A percentile compares a stretch with the other conserved stretches of the same genome.
phyloP scores from a whole-genome alignment of 2,797 vertebrate genomes.

The Betta splendens region DNA sequence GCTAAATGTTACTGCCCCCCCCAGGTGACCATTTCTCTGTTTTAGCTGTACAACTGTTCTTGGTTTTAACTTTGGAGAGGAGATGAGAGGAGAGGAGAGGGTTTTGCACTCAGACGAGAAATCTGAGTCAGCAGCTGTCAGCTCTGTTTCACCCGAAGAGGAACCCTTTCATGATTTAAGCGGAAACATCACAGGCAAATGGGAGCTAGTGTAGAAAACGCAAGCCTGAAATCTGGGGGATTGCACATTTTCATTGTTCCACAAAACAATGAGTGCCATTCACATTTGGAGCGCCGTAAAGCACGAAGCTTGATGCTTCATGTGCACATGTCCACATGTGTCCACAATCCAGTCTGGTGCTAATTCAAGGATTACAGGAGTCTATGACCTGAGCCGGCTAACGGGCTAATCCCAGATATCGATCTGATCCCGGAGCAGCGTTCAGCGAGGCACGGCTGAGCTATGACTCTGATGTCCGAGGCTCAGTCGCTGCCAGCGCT shows the following conservation, averaged over 20 bases:
- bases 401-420: conserved; percentile 64
- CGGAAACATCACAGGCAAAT: conserved; percentile 33
- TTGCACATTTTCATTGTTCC: conserved; percentile 29
- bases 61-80: neutral
- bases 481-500: conserved; percentile 32
- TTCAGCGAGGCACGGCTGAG: conserved; percentile 47
- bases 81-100: conserved; percentile 18
- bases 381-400: conserved; percentile 61
- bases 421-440: conserved; percentile 63
- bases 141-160: conserved; percentile 38
- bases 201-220: conserved; percentile 10
- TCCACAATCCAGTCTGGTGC: conserved; percentile 61
- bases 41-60: conserved; percentile 8
- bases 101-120: conserved; percentile 31
- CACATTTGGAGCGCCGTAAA: neutral
- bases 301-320: neutral
- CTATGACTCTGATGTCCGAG: conserved; percentile 36
- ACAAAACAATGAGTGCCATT: conserved; percentile 33
- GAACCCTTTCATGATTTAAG: conserved; percentile 55
- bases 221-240: conserved; percentile 10
- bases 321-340: conserved; percentile 4
- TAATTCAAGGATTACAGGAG: conserved; percentile 74
- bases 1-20: conserved; percentile 22
- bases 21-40: neutral
- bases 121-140: conserved; percentile 73